Conservation (phyloP, 2,797 vertebrate genomes). For the Sus cebifrons region DNA sequence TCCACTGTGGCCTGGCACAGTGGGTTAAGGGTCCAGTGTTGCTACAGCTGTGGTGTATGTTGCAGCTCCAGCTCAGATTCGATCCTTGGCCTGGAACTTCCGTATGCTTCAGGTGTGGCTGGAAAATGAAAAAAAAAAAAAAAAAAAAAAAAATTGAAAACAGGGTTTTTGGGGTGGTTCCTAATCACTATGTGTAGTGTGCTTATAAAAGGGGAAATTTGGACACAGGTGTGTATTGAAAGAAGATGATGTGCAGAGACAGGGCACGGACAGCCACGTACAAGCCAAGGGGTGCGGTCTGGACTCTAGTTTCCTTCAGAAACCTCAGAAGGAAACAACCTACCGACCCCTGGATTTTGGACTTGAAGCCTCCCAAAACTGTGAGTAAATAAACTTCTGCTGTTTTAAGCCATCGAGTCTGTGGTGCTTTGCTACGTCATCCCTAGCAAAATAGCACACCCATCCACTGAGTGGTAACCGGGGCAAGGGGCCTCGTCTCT, state of each 20-base stretch:
- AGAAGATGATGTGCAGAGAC: neutral
- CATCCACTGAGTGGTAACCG: accelerated
- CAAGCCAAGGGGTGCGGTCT: neutral
- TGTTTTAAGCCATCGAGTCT: neutral
- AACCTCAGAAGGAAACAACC: neutral
- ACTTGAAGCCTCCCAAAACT: neutral
- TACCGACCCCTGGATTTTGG: neutral
- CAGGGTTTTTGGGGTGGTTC: no score
- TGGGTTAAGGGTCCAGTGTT: no score
- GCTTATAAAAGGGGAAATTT: neutral
- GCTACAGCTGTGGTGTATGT: no score
- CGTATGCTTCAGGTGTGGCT: no score
- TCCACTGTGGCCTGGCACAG: no score
- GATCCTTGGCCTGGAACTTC: no score
- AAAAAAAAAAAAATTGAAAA: no score
- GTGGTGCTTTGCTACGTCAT: neutral
- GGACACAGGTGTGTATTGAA: neutral
- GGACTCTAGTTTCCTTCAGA: neutral
- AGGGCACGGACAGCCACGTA: neutral
- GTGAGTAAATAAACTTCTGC: neutral
- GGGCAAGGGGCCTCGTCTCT: neutral
- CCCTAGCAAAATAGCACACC: neutral
- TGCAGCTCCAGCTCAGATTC: no score
- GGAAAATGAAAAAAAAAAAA: no score
- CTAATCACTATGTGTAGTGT: neutral